Evolutionary conservation across 2,113 vertebrate genomes (phyloP).

Genomic region (Todiramphus chloris): DNA sequence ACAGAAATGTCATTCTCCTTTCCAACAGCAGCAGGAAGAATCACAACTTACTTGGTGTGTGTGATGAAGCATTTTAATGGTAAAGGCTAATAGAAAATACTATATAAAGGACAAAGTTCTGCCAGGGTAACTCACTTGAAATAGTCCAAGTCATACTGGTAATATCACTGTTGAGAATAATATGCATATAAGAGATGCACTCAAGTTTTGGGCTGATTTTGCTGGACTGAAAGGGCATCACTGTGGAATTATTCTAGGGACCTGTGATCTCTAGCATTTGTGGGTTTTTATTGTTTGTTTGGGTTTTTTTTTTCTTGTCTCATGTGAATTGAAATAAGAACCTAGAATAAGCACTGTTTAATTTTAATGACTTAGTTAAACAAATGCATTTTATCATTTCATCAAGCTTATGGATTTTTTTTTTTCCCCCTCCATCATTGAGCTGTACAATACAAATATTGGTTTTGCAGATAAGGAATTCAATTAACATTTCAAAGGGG

Average conservation of each 20-base stretch:
- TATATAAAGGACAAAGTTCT: not conserved
- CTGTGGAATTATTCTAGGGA: not conserved
- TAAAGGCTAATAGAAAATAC: not conserved
- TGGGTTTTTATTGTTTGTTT: not conserved
- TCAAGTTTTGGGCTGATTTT: not conserved
- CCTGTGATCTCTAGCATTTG: not conserved
- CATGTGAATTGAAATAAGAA: not conserved
- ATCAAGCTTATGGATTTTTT: conserved; percentile 24
- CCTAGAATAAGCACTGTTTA: conserved; percentile 8
- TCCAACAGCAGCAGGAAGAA: not conserved
- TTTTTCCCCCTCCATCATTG: not conserved
- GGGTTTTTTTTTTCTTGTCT: not conserved
- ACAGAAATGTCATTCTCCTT: not conserved
- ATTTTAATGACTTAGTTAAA: conserved; percentile 49
- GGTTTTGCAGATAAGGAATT: conserved; percentile 50
- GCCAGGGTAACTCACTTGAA: not conserved
- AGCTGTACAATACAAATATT: conserved; percentile 45
- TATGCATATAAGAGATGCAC: not conserved
- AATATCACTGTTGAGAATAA: not conserved
- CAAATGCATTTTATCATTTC: conserved; percentile 52
- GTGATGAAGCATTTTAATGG: not conserved
- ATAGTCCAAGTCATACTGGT: accelerated
- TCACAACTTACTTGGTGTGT: not conserved
- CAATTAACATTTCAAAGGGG: conserved; percentile 61
- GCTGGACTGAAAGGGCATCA: not conserved